Conservation (phyloP, 2,113 vertebrate species). For the Peromyscus maniculatus region DNA sequence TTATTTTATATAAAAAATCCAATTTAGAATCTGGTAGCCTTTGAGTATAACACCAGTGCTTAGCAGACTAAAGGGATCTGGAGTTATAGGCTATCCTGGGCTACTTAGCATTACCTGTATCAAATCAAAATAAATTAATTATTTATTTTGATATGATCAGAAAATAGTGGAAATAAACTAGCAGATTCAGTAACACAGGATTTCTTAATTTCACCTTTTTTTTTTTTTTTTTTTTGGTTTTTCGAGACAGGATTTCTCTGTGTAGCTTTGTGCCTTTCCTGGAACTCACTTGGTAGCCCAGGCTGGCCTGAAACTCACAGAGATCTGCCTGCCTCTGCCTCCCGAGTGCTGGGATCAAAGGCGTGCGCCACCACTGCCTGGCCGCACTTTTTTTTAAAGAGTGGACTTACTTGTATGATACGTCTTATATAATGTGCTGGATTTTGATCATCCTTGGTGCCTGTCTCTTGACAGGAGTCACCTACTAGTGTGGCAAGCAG, state of each 20-base stretch:
- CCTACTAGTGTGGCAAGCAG: neutral
- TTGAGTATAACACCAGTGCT: neutral
- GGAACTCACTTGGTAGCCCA: no score
- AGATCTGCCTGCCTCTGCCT: no score
- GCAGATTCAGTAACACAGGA: neutral
- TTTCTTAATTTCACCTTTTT: no score
- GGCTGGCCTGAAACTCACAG: no score
- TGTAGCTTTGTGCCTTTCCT: no score
- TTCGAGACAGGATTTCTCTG: no score
- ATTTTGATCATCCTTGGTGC: neutral
- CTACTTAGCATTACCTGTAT: no score
- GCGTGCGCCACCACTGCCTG: no score
- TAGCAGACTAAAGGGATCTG: neutral
- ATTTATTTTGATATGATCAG: neutral
- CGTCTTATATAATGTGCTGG: neutral
- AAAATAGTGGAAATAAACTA: neutral
- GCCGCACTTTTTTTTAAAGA: neutral
- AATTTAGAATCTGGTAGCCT: neutral
- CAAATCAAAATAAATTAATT: neutral
- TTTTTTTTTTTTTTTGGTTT: no score
- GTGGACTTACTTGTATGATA: neutral
- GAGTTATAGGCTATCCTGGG: no score
- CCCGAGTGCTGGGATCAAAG: no score
- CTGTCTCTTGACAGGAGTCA: neutral
- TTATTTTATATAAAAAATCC: neutral